phyloP scores from a whole-genome alignment of 2,888 invertebrate genomes.

The Cyaniris semiargus region DNA sequence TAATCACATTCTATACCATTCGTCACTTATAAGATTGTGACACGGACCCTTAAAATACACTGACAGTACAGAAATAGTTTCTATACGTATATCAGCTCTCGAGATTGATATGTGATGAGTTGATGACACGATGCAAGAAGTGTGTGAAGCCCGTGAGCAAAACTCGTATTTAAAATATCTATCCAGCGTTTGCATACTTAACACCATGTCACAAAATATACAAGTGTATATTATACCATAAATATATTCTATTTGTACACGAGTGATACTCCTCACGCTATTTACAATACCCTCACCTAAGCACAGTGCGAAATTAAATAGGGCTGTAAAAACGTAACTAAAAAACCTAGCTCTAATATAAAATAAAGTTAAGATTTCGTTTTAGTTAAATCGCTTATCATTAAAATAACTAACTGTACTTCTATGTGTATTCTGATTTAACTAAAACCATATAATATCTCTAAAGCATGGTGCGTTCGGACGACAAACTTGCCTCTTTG shows the following conservation, averaged over 20 bases:
- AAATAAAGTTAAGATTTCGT: slow-evolving; percentile 33
- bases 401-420: slow-evolving; percentile 28
- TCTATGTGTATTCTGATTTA: slow-evolving; percentile 31
- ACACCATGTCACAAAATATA: slow-evolving; percentile 78
- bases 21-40: too few species aligned
- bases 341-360: slow-evolving; percentile 43
- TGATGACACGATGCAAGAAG: slow-evolving; percentile 72
- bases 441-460: slow-evolving; percentile 32
- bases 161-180: slow-evolving; percentile 65
- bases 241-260: slow-evolving; percentile 76
- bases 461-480: not conserved
- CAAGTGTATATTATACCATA: slow-evolving; percentile 67
- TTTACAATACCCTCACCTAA: slow-evolving; percentile 71
- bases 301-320: slow-evolving; percentile 60
- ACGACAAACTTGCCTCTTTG: not conserved
- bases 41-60: not conserved
- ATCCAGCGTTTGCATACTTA: slow-evolving; percentile 56
- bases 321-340: slow-evolving; percentile 67
- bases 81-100: not conserved
- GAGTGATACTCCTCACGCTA: slow-evolving; percentile 64
- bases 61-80: not conserved
- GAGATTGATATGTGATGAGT: slow-evolving; percentile 73
- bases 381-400: slow-evolving; percentile 32
- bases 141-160: slow-evolving; percentile 66
- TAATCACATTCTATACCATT: too few species aligned